Evolutionary conservation across 1,140 invertebrate species (phyloP), one percentile per base, ranked within the genome.

Genomic region (Batillaria attramentaria): DNA sequence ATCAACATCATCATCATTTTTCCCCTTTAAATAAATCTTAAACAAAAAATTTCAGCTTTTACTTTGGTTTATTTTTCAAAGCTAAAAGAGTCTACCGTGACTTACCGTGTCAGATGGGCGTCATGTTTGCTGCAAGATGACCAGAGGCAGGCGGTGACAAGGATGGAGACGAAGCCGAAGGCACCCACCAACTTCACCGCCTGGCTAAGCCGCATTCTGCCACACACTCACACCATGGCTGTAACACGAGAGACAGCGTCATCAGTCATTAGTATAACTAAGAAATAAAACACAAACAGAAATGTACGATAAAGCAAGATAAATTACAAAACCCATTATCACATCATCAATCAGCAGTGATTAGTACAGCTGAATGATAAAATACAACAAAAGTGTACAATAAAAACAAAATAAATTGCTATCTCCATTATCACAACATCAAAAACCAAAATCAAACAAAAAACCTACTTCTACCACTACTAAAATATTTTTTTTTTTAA

Each of bases 131-230:
- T 72, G 62, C 81, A 82, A 13, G 70, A 65, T 35, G 75, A 76
- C 78, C 78, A 79, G 31, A 82, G 60, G 46, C 74, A 79, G 41
- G 76, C 62, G 46, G 81, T 79, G 60, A 82, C 54, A 73, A 82
- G 54, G 24, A 69, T 57, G 31, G 81, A 79, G 50, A 79, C 33
- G 31, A 79, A 41, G 60, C 70, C 78, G 33, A 79, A 42, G 42
- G 66, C 57, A 33, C 54, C 68, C 68, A 79, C 78, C 39, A 77
- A 31, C 69, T 77, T 78, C 50, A 79, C n/a, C 31, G 78, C 78
- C 39, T 68, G 78, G 62, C 62, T 78, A 73, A 79, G 43, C 57
- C 78, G 73, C 79, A 75, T 79, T 41, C 72, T 78, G 65, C 62
- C 72, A 28, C 72, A 46, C 13, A 39, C 46, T n/a, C n/a, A 68